Evolutionary conservation across 1,140 invertebrate species (phyloP).

Genomic region (Panulirus ornatus): DNA sequence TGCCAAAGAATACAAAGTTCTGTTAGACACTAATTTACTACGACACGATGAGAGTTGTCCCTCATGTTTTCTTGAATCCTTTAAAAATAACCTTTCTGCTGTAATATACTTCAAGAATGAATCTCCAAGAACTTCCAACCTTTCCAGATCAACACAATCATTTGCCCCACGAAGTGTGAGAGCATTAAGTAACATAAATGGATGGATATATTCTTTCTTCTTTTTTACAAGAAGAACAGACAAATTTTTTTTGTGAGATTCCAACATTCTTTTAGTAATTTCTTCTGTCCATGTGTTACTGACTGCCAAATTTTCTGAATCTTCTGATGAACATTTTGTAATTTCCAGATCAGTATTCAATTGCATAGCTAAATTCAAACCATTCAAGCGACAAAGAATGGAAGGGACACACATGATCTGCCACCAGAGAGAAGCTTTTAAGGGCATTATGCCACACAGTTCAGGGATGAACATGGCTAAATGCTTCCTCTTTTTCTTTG

Average conservation of each 20-base stretch:
- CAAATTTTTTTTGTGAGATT: slow-evolving; percentile 21
- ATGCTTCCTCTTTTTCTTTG: slow-evolving; percentile 13
- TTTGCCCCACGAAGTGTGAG: slow-evolving; percentile 57
- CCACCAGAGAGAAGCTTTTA: slow-evolving; percentile 68
- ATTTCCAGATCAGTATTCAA: neutral
- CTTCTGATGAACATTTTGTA: neutral
- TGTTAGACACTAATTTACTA: slow-evolving; percentile 46
- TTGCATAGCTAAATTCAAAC: slow-evolving; percentile 60
- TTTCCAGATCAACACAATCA: slow-evolving; percentile 68
- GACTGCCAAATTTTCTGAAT: neutral
- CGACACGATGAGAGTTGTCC: slow-evolving; percentile 38
- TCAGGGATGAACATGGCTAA: slow-evolving; percentile 68
- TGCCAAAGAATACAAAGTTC: slow-evolving; percentile 44
- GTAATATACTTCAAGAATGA: slow-evolving; percentile 62
- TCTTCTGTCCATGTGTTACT: slow-evolving; percentile 42
- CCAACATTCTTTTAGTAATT: neutral
- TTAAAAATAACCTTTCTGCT: slow-evolving; percentile 50
- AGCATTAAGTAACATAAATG: slow-evolving; percentile 60
- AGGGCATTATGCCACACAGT: slow-evolving; percentile 64
- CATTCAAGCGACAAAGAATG: slow-evolving; percentile 71
- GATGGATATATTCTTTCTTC: slow-evolving; percentile 32
- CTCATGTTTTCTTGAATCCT: slow-evolving; percentile 27
- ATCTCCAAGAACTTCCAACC: slow-evolving; percentile 73
- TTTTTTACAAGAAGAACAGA: neutral
- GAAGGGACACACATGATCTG: slow-evolving; percentile 71